phyloP scores from a whole-genome alignment of 2,888 invertebrate genomes.

The Oscheius onirici region DNA sequence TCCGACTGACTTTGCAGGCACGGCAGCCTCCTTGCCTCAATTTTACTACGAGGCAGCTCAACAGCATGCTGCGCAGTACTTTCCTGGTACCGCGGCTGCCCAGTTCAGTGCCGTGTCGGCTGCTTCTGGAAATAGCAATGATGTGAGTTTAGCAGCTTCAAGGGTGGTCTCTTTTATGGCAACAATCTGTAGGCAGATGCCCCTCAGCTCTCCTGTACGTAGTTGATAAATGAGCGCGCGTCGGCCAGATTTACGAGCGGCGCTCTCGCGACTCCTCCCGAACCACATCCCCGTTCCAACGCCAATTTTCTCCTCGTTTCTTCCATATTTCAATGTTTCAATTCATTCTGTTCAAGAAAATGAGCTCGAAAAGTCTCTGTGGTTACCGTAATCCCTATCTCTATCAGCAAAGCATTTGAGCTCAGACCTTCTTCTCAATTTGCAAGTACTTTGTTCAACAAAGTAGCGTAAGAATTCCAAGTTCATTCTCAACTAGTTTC shows the following conservation, averaged over 20 bases:
- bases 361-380: neutral
- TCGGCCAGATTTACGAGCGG: conserved; percentile 31
- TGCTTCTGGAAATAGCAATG: neutral
- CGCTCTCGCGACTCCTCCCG: conserved; percentile 25
- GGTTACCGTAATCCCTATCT: neutral
- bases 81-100: conserved; percentile 22
- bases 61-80: conserved; percentile 24
- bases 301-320: neutral
- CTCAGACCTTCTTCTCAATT: no score
- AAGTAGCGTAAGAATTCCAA: no score
- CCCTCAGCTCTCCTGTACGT: conserved; percentile 29
- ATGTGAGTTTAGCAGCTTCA: conserved; percentile 6
- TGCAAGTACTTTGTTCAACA: no score
- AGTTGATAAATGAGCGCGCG: conserved; percentile 27
- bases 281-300: neutral
- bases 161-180: conserved; percentile 18
- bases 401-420: neutral
- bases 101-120: neutral
- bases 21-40: conserved; percentile 6
- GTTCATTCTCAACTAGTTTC: no score
- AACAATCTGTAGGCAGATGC: conserved; percentile 15
- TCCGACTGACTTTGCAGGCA: conserved; percentile 19
- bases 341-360: neutral
- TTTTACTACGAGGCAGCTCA: conserved; percentile 30
- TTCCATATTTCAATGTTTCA: neutral